A percentile compares a stretch with the other conserved stretches of the same genome.
Conservation (phyloP, 2,797 vertebrate genomes). For the Bucorvus abyssinicus region DNA sequence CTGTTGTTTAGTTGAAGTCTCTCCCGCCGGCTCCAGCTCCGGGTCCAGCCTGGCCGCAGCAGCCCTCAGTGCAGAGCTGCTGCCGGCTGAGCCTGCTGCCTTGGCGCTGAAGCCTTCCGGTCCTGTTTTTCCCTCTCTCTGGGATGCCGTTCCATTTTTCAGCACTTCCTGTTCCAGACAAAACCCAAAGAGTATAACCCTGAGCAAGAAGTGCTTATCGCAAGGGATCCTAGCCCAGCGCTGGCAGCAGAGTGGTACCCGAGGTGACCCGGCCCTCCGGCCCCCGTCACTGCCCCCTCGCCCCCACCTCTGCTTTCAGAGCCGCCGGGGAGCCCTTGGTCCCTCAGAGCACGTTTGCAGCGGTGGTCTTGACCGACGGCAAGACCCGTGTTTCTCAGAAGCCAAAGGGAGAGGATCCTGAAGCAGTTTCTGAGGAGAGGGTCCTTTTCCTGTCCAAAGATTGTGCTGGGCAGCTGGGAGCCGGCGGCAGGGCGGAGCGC, state of each 20-base stretch:
- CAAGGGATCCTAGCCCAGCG: constrained; percentile 58
- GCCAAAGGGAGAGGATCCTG: constrained; percentile 63
- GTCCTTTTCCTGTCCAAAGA: constrained; percentile 57
- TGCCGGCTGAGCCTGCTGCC: background rate
- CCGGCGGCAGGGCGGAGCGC: background rate
- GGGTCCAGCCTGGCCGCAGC: background rate
- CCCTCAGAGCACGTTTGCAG: background rate
- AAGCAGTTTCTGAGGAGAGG: constrained; percentile 39
- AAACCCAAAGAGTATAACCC: constrained; percentile 79
- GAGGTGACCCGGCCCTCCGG: background rate
- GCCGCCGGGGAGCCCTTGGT: accelerated
- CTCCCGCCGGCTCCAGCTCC: background rate
- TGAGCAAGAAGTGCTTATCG: constrained; percentile 71
- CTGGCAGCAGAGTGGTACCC: constrained; percentile 6
- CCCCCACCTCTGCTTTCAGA: background rate
- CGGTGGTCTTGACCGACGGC: background rate
- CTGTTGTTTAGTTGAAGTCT: constrained; percentile 7
- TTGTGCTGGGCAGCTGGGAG: background rate
- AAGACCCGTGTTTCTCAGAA: constrained; percentile 20
- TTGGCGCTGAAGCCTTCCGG: constrained; percentile 44
- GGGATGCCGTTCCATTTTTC: constrained; percentile 57
- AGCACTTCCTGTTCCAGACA: constrained; percentile 73
- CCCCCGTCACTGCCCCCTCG: background rate
- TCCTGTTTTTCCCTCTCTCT: background rate
- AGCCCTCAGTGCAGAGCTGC: background rate